phyloP scores from a whole-genome alignment of 92 coral and sea anemone genomes.

The Paragorgia papillata region DNA sequence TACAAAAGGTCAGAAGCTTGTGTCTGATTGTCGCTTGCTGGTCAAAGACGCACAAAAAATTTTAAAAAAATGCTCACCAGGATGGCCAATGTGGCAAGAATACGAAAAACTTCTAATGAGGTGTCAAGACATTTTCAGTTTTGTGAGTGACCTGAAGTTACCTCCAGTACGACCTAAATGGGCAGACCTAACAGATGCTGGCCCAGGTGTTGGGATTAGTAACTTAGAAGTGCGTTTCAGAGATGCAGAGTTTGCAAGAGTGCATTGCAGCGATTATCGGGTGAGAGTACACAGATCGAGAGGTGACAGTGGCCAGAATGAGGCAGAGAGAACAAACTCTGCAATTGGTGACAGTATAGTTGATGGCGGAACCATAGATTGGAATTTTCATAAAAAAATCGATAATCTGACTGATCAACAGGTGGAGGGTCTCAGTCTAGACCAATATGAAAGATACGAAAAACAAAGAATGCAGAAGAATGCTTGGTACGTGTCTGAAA shows the following conservation, averaged over 20 bases:
- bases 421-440: too few relatives aligned
- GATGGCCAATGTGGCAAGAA: slow-evolving; percentile 10
- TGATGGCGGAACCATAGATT: slow-evolving; percentile 16
- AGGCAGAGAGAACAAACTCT: slow-evolving; percentile 47
- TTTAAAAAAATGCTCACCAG: slow-evolving; percentile 7
- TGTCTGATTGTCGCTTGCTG: slow-evolving; percentile 13
- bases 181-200: slow-evolving; percentile 61
- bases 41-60: background rate
- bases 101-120: slow-evolving; percentile 2
- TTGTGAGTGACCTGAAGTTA: slow-evolving; percentile 4
- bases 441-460: too few relatives aligned
- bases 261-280: slow-evolving; percentile 47
- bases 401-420: too few relatives aligned
- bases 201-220: slow-evolving; percentile 64
- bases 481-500: too few relatives aligned
- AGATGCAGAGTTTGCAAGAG: slow-evolving; percentile 55
- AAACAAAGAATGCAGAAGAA: too few relatives aligned
- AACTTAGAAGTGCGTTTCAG: slow-evolving; percentile 54
- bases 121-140: slow-evolving; percentile 7
- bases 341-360: too few relatives aligned
- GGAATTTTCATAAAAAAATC: background rate
- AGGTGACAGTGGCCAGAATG: slow-evolving; percentile 63
- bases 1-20: slow-evolving; percentile 1
- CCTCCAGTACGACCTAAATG: slow-evolving; percentile 48
- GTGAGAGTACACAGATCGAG: slow-evolving; percentile 55